Percentiles rank a stretch among this genome's conserved stretches.
Evolutionary conservation across 2,797 vertebrate species (phyloP).

Genomic region (Epinephelus coioides): DNA sequence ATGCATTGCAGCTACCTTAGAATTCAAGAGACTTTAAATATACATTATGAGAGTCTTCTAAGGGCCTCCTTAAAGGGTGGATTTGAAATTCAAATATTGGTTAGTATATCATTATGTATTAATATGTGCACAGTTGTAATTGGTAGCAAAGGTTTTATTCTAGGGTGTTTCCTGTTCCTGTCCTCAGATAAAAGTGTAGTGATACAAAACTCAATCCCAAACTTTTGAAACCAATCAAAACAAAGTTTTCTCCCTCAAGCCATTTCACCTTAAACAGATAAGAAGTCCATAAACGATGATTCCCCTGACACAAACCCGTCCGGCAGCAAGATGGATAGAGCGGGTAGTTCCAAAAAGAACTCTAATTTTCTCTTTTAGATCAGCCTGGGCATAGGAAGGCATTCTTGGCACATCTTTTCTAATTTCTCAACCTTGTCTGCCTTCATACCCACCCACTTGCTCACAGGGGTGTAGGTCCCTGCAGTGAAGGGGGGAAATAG

Average conservation of each 20-base stretch:
- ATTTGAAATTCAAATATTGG: slow-evolving; percentile 8
- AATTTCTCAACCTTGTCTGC: slow-evolving; percentile 55
- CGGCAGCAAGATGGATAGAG: slow-evolving; percentile 47
- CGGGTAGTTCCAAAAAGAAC: slow-evolving; percentile 19
- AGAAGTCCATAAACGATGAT: slow-evolving; percentile 57
- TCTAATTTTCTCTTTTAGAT: slow-evolving; percentile 49
- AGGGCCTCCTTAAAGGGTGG: neutral
- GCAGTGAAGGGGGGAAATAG: slow-evolving; percentile 25
- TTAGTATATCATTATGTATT: neutral
- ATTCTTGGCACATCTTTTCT: slow-evolving; percentile 42
- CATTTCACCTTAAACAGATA: slow-evolving; percentile 59
- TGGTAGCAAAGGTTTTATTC: neutral
- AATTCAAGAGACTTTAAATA: slow-evolving; percentile 10
- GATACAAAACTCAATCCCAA: slow-evolving; percentile 30
- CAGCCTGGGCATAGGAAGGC: slow-evolving; percentile 16
- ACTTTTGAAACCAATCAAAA: slow-evolving; percentile 53
- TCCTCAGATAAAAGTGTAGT: neutral
- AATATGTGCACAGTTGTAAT: neutral
- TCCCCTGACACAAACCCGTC: slow-evolving; percentile 50
- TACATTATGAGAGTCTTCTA: neutral
- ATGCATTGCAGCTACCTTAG: too few relatives aligned
- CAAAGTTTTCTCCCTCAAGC: slow-evolving; percentile 26
- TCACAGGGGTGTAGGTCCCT: slow-evolving; percentile 50
- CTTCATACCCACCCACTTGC: slow-evolving; percentile 45
- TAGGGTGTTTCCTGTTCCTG: neutral